These are phyloP conservation scores for Diaphora mendica DNA, from an alignment of 2,888 invertebrate genomes.

Conservation along the genomic window DNA sequence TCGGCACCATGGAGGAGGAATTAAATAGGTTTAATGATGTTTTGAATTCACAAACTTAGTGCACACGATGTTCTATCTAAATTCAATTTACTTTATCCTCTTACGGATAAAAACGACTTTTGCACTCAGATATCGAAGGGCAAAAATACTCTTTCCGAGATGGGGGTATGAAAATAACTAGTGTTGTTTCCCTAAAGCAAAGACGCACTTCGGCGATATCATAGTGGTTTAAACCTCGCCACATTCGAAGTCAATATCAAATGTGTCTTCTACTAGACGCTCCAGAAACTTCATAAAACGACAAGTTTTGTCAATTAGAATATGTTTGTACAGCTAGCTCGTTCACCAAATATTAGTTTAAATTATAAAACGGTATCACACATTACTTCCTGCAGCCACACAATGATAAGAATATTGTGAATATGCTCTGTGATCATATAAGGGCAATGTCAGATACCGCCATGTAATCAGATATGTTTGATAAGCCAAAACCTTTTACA, in stretches of 20 bases:
- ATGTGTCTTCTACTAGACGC: too few relatives aligned
- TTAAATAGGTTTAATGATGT: too few relatives aligned
- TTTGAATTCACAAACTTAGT: too few relatives aligned
- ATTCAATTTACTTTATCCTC: too few relatives aligned
- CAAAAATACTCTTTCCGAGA: too few relatives aligned
- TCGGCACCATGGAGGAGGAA: too few relatives aligned
- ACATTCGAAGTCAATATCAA: too few relatives aligned
- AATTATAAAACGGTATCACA: constrained; percentile 46
- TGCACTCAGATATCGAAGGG: too few relatives aligned
- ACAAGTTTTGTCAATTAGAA: constrained; percentile 43
- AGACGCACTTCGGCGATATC: too few relatives aligned
- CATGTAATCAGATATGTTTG: constrained; percentile 67
- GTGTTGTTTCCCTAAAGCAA: neutral
- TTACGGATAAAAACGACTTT: too few relatives aligned
- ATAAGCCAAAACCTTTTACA: constrained; percentile 65
- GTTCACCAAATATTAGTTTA: constrained; percentile 47
- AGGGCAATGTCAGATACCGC: constrained; percentile 82
- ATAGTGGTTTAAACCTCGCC: too few relatives aligned
- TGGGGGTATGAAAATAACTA: neutral
- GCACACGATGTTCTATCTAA: too few relatives aligned
- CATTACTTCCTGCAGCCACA: constrained; percentile 70
- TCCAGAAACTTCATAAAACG: neutral
- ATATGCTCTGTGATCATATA: constrained; percentile 58
- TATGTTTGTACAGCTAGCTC: constrained; percentile 34
- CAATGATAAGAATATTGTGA: constrained; percentile 70